phyloP scores from a whole-genome alignment of 2,888 invertebrate species.

The Gandaritis pyraliata region DNA sequence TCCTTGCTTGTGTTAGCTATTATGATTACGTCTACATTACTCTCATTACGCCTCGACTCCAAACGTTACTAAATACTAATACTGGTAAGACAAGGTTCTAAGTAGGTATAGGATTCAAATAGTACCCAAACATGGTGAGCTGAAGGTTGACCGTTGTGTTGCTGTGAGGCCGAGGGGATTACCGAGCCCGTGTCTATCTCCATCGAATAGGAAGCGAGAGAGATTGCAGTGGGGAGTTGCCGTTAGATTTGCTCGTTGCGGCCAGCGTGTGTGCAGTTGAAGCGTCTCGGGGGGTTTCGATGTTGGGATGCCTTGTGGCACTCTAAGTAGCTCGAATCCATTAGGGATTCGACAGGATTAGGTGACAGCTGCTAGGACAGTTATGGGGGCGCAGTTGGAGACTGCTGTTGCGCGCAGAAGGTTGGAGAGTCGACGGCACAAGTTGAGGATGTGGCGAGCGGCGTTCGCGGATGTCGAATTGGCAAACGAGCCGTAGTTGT shows the following conservation, averaged over 20 bases:
- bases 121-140: conserved; percentile 82
- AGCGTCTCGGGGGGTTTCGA: conserved; percentile 65
- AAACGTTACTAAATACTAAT: conserved; percentile 61
- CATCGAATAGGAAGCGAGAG: conserved; percentile 71
- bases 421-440: conserved; percentile 76
- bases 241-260: conserved; percentile 52
- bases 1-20: conserved; percentile 18
- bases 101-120: conserved; percentile 77
- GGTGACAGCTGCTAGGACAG: conserved; percentile 76
- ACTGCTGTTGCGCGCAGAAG: conserved; percentile 75
- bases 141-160: conserved; percentile 73
- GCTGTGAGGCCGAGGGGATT: conserved; percentile 77
- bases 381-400: conserved; percentile 70
- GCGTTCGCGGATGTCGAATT: conserved; percentile 77
- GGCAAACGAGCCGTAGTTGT: conserved; percentile 80
- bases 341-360: conserved; percentile 56
- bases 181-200: conserved; percentile 67
- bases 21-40: conserved; percentile 46
- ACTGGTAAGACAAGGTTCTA: conserved; percentile 76
- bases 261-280: conserved; percentile 49
- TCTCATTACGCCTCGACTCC: conserved; percentile 58
- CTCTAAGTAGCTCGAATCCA: conserved; percentile 32
- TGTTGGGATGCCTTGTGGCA: conserved; percentile 48
- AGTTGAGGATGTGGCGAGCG: conserved; percentile 71
- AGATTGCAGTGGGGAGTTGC: conserved; percentile 66